phyloP scores from a whole-genome alignment of 2,113 vertebrate species.

The Ameiurus melas region DNA sequence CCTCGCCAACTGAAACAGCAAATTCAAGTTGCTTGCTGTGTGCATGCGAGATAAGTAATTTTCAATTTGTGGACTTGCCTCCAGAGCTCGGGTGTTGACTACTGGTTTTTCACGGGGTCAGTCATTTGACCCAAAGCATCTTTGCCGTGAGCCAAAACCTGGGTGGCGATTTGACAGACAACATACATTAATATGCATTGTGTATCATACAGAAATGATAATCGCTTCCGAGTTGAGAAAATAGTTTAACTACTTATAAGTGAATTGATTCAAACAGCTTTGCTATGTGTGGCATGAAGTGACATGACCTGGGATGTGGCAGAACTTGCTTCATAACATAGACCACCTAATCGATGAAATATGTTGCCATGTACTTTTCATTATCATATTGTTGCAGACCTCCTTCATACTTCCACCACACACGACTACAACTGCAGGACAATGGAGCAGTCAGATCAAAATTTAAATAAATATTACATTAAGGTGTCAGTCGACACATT shows the following conservation, averaged over 20 bases:
- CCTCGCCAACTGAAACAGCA: neutral
- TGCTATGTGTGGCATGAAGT: neutral
- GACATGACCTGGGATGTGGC: too few species aligned
- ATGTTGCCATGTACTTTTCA: neutral
- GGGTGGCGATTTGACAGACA: neutral
- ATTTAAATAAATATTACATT: too few species aligned
- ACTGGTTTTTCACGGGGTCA: neutral
- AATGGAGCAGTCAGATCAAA: neutral
- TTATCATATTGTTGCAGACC: neutral
- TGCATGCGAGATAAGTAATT: neutral
- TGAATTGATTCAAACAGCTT: neutral
- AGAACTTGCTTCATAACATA: neutral
- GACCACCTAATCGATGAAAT: neutral
- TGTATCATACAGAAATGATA: neutral
- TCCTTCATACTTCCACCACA: neutral
- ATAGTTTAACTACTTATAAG: neutral
- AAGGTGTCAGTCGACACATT: too few species aligned
- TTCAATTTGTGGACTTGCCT: neutral
- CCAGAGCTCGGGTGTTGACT: neutral
- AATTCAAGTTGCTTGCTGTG: neutral
- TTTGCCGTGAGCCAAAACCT: neutral
- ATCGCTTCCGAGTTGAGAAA: neutral
- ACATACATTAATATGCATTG: neutral
- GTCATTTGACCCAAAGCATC: neutral
- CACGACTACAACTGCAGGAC: neutral